phyloP scores from a whole-genome alignment of 2,797 vertebrate genomes.

The Parauchenoglanis punctatus region DNA sequence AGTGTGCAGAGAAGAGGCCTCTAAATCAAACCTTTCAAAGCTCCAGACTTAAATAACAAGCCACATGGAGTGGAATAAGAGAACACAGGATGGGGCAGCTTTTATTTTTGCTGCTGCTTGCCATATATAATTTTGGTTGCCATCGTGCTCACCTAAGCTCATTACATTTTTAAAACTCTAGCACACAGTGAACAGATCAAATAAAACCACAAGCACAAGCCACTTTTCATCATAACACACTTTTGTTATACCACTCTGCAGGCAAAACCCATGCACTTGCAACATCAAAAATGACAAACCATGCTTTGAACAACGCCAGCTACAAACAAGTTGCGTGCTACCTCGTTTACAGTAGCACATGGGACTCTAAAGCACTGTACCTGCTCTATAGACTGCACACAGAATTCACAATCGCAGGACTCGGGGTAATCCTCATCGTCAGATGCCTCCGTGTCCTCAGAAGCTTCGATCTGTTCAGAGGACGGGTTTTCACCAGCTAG shows the following conservation, averaged over 20 bases:
- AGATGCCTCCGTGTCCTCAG: conserved; percentile 62
- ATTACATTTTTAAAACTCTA: conserved; percentile 9
- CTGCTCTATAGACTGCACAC: conserved; percentile 70
- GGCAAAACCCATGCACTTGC: conserved; percentile 5
- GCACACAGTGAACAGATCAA: neutral
- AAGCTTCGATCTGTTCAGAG: conserved; percentile 37
- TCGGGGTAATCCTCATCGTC: conserved; percentile 70
- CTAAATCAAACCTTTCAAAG: conserved; percentile 50
- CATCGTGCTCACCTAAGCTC: conserved; percentile 33
- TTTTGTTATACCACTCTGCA: neutral
- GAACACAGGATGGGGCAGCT: neutral
- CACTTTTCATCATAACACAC: neutral
- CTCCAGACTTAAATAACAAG: conserved; percentile 59
- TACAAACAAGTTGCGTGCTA: conserved; percentile 11
- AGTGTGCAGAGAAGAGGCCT: conserved; percentile 41
- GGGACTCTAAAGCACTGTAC: conserved; percentile 56
- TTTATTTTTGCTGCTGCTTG: conserved; percentile 32
- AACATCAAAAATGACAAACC: conserved; percentile 10
- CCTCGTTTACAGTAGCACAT: neutral
- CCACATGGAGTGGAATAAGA: conserved; percentile 54
- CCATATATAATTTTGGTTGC: neutral
- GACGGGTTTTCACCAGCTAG: conserved; percentile 37
- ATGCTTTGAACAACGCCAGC: conserved; percentile 11
- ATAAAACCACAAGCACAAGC: neutral
- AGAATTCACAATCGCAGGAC: conserved; percentile 76